Base-by-base conservation (phyloP, 2,888 invertebrate genomes). In the Synergus itoensis region DNA sequence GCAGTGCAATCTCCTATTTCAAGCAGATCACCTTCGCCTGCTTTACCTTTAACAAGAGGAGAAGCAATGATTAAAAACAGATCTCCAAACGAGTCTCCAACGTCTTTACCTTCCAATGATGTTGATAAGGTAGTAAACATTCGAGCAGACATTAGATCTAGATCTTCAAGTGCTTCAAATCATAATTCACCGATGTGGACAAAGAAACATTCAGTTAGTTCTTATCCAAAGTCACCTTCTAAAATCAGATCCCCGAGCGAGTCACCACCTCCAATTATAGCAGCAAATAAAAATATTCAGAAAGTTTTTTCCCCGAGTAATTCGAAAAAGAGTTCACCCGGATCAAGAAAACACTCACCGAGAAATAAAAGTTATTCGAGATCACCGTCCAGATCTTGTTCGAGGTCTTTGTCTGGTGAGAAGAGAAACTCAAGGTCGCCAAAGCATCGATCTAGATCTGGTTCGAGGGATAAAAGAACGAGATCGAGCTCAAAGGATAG, bases 1-100 rank as follows among this genome's bases (percentile, higher is more conserved):
- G 78, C 84, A 12, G 83, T 86, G 36, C 84, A 87, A 65, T 88
- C 88, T 2, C 89, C 90, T 7, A 87, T 88, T 1, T 90, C 91
- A 0, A 91, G 91, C 60, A 87, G 90, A 75, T 91, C 91, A 4
- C 91, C 91, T 0, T 91, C 91, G 0, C 91, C 91, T 4, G 91
- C 91, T 5, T 82, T 91, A 28, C 91, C 89, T 5, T 80, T 91
- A 12, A 91, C 90, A 0, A 85, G 91, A 43, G 91, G 89, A 53
- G 91, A 91, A 36, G 90, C 90, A 8, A 85, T 86, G 43, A 87
- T 88, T 12, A 89, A 86, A 45, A 85, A 87, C 21, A 84, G 88
- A 62, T 88, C 90, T 7, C 88, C 90, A 4, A 87, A 86, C 12
- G 88, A 89, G 64, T 88, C 89, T 0, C 89, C 90, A 0, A 88